Evolutionary conservation across 1,140 invertebrate species (phyloP).

Genomic region (Kradibia gibbosae): DNA sequence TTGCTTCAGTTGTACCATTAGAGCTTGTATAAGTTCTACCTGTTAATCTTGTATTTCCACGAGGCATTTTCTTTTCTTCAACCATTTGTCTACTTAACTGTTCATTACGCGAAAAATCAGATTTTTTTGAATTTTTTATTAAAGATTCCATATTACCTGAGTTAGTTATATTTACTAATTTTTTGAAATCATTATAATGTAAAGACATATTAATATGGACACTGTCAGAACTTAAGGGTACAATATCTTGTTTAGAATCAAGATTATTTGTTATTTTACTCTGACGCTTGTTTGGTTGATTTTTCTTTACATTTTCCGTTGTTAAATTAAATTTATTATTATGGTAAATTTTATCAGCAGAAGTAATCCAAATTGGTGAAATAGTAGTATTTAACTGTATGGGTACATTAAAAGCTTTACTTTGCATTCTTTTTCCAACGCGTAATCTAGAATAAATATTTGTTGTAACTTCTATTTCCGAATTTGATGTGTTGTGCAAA

Average conservation of each 20-base stretch:
- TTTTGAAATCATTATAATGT: conserved; percentile 12
- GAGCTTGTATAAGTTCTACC: neutral
- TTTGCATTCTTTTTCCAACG: conserved; percentile 24
- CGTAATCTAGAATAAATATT: conserved; percentile 20
- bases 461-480: too few relatives aligned
- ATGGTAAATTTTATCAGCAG: neutral
- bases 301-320: neutral
- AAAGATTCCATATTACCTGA: neutral
- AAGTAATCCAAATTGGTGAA: neutral
- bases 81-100: neutral
- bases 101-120: neutral
- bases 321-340: neutral
- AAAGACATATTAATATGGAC: conserved; percentile 32
- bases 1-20: neutral
- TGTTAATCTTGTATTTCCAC: neutral
- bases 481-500: too few relatives aligned
- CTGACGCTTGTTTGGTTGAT: neutral
- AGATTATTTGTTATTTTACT: neutral
- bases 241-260: conserved; percentile 15
- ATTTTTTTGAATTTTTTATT: neutral
- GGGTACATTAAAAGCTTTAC: neutral
- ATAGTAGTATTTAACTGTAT: conserved; percentile 12
- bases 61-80: conserved; percentile 26
- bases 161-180: neutral
- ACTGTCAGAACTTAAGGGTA: conserved; percentile 27